These are phyloP conservation scores for Bombus pyrosoma DNA, from an alignment of 1,140 invertebrate genomes.

Conservation along the genomic window DNA sequence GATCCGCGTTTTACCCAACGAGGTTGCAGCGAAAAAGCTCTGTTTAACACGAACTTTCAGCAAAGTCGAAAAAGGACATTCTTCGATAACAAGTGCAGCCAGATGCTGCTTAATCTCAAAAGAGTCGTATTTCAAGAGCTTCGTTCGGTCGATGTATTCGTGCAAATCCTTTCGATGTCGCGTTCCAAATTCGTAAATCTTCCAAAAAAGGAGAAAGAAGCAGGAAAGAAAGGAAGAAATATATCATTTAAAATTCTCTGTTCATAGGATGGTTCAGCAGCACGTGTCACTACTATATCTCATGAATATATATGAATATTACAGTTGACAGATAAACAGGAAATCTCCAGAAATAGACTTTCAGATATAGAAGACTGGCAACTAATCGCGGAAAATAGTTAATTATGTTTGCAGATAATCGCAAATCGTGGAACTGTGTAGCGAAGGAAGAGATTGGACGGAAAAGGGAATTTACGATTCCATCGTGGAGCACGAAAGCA, in stretches of 20 bases:
- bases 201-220: not conserved
- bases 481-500: conserved; percentile 23
- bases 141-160: not conserved
- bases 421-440: not conserved
- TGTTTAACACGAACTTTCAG: not conserved
- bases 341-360: too few species aligned
- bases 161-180: not conserved
- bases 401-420: too few species aligned
- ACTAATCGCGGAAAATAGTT: too few species aligned
- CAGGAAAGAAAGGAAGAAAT: not conserved
- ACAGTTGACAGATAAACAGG: too few species aligned
- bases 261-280: too few species aligned
- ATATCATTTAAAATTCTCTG: not conserved
- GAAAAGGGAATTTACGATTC: not conserved
- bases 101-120: not conserved
- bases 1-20: too few species aligned
- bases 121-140: not conserved
- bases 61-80: conserved; percentile 11
- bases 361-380: too few species aligned
- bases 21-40: not conserved
- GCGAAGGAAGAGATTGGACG: not conserved
- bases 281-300: too few species aligned
- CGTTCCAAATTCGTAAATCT: not conserved
- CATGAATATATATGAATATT: too few species aligned
- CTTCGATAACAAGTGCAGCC: not conserved